Evolutionary conservation across 92 coral and sea anemone species (phyloP).

Genomic region (Porites divaricata): DNA sequence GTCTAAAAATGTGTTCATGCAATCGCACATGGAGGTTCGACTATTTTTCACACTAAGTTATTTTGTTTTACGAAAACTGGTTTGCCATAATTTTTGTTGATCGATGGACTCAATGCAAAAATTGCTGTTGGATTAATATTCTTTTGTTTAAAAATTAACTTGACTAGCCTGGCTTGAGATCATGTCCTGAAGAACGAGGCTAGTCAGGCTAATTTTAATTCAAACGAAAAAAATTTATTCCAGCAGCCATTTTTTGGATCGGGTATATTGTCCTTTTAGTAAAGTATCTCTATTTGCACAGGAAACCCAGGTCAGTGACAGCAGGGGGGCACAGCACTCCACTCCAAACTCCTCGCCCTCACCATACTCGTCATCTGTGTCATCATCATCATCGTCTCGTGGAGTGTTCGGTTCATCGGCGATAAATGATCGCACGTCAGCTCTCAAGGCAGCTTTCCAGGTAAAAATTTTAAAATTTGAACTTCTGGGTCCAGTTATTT

Average conservation of each 20-base stretch:
- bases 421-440: constrained; percentile 84
- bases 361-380: constrained; percentile 61
- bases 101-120: too few relatives aligned
- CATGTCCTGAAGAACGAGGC: too few relatives aligned
- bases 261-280: not conserved
- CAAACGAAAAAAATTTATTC: too few relatives aligned
- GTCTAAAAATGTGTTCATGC: too few relatives aligned
- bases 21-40: too few relatives aligned
- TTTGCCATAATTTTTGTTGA: too few relatives aligned
- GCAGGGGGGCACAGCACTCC: constrained; percentile 15
- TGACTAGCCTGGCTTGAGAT: too few relatives aligned
- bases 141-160: too few relatives aligned
- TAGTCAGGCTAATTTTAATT: too few relatives aligned
- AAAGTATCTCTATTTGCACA: not conserved
- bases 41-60: too few relatives aligned
- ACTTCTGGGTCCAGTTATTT: not conserved
- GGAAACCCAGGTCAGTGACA: constrained; percentile 17
- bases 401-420: constrained; percentile 81
- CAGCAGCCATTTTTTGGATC: not conserved
- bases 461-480: constrained; percentile 32
- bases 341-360: constrained; percentile 41
- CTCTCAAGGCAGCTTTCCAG: constrained; percentile 92
- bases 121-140: too few relatives aligned
- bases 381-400: constrained; percentile 42
- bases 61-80: too few relatives aligned